Evolutionary conservation across 1,140 invertebrate species (phyloP).

Genomic region (Drosophila oshimai): DNA sequence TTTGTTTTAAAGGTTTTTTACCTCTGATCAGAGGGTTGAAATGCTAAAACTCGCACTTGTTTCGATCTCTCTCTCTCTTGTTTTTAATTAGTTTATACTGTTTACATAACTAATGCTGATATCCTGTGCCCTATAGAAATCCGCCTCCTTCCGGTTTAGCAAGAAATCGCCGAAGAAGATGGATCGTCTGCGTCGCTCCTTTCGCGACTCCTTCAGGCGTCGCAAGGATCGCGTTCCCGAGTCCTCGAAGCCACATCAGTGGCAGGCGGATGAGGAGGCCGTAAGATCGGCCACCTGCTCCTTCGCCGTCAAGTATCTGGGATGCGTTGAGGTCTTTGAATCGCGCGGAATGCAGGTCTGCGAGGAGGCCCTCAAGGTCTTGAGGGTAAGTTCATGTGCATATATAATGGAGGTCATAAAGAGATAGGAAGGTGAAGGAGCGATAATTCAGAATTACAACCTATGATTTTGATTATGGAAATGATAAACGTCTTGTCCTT

Average conservation of each 20-base stretch:
- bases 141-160: slow-evolving; percentile 84
- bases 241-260: slow-evolving; percentile 97
- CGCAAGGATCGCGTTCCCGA: slow-evolving; percentile 92
- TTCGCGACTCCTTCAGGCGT: slow-evolving; percentile 95
- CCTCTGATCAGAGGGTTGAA: slow-evolving; percentile 23
- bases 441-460: no score
- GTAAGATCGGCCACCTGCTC: slow-evolving; percentile 97
- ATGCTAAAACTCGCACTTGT: slow-evolving; percentile 55
- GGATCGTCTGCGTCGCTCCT: slow-evolving; percentile 95
- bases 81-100: neutral
- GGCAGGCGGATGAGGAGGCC: slow-evolving; percentile 98
- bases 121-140: slow-evolving; percentile 81
- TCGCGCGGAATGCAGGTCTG: slow-evolving; percentile 99
- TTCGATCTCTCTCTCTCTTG: slow-evolving; percentile 37
- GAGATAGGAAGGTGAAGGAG: neutral
- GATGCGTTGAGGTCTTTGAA: slow-evolving; percentile 99
- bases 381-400: slow-evolving; percentile 87
- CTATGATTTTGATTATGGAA: no score
- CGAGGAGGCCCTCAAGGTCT: slow-evolving; percentile 98
- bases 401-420: neutral
- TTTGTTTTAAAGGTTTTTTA: neutral
- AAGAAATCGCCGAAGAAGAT: slow-evolving; percentile 90
- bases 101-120: neutral
- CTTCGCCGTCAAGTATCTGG: slow-evolving; percentile 99
- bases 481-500: neutral